Conservation (phyloP, 2,888 invertebrate species). For the Drosophila peninsularis region DNA sequence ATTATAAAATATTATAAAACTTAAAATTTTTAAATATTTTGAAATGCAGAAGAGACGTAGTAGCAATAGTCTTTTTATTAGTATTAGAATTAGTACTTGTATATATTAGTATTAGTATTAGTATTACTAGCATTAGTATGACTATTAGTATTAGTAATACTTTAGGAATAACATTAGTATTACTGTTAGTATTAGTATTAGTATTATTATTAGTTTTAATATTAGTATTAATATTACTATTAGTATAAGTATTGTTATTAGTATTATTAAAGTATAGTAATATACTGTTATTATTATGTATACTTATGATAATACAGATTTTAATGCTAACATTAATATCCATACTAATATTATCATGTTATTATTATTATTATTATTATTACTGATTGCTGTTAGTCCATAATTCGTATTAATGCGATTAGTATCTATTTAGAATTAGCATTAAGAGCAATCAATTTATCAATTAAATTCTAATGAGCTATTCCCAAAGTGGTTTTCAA, state of each 20-base stretch:
- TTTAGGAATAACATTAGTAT: background rate
- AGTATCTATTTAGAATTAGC: background rate
- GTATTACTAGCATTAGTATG: background rate
- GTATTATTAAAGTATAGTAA: background rate
- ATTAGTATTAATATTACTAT: background rate
- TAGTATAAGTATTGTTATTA: background rate
- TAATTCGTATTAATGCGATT: background rate
- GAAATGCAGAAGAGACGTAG: too few species aligned
- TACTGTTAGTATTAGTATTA: background rate
- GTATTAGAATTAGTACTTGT: background rate
- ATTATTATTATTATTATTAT: background rate
- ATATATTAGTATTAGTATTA: background rate
- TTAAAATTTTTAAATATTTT: background rate
- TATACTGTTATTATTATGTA: background rate
- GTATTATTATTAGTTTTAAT: background rate
- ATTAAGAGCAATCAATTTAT: background rate
- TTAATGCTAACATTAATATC: background rate
- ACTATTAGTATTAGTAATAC: background rate
- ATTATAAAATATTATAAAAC: background rate
- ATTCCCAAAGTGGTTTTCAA: background rate
- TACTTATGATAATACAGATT: background rate
- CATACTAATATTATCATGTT: background rate
- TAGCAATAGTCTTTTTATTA: background rate
- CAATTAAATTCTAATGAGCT: background rate
- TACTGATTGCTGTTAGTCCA: background rate